Conservation (phyloP, 2,113 vertebrate species). For the Piaya cayana region DNA sequence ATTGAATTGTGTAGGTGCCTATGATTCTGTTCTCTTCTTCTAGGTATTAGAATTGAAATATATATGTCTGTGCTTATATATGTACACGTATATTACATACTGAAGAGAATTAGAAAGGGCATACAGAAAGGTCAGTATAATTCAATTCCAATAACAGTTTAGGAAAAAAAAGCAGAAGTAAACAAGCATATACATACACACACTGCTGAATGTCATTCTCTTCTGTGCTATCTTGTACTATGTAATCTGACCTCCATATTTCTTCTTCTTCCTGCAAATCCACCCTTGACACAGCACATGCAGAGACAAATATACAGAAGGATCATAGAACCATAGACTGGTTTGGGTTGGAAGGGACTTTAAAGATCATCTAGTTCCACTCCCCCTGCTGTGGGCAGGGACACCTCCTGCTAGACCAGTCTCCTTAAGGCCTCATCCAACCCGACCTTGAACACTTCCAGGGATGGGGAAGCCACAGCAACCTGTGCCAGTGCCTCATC, state of each 20-base stretch:
- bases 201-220: neutral
- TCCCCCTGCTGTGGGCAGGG: no score
- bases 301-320: neutral
- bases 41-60: neutral
- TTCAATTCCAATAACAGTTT: constrained; percentile 1
- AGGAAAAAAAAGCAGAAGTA: neutral
- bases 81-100: neutral
- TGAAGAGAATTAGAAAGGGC: neutral
- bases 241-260: neutral
- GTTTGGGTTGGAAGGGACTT: no score
- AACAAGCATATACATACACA: neutral
- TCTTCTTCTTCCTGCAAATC: neutral
- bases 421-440: no score
- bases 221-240: neutral
- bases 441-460: no score
- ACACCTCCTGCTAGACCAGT: no score
- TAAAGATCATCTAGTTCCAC: no score
- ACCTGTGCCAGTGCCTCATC: no score
- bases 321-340: neutral
- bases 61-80: neutral
- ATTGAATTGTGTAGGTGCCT: neutral
- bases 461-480: no score
- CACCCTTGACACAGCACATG: neutral
- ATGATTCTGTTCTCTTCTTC: neutral
- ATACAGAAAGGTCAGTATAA: constrained; percentile 21